Evolutionary conservation across 2,888 invertebrate genomes (phyloP), one percentile per base, ranked within the genome.

Genomic region (Amiota minor): DNA sequence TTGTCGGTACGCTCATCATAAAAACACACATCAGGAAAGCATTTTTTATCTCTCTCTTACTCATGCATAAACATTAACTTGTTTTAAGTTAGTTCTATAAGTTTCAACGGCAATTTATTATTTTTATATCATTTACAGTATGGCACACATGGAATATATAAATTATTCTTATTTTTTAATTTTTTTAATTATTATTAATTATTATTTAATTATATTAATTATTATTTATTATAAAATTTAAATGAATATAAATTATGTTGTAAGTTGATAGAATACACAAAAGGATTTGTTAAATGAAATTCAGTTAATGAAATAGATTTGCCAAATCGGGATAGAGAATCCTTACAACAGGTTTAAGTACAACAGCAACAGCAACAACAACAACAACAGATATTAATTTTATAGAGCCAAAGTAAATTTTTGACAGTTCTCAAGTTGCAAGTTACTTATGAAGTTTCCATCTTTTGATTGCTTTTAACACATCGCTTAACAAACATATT

Each of bases 371-470:
- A n/a, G n/a, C n/a, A n/a, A n/a, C n/a, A 35, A 6, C 35, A 35
- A 71, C 45, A 72, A 50, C 18, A 72, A 56, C 47, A 64, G 35
- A 35, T 35, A 35, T 35, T 35, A 6, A 35, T 35, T 35, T 35
- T 35, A 6, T 35, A 14, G 79, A 75, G 76, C 76, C 81, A 72
- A 79, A 83, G 80, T 82, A 84, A 88, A 83, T 80, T 76, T 90
- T 89, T 90, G 91, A 91, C 91, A 90, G 92, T 92, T 93, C 93
- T 93, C 94, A 93, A 92, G 90, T 91, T 92, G 62, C 73, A 73
- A 55, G 73, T n/a, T 55, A 18, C 16, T 11, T 56, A n/a, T 16
- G 12, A 75, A 74, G 77, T 74, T 70, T 72, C 76, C 78, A 74
- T 69, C 74, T 77, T 79, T 73, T 82, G 56, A 56, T 56, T 56